Base-by-base conservation (phyloP, 1,140 invertebrate species). In the Diachasma alloeum region DNA sequence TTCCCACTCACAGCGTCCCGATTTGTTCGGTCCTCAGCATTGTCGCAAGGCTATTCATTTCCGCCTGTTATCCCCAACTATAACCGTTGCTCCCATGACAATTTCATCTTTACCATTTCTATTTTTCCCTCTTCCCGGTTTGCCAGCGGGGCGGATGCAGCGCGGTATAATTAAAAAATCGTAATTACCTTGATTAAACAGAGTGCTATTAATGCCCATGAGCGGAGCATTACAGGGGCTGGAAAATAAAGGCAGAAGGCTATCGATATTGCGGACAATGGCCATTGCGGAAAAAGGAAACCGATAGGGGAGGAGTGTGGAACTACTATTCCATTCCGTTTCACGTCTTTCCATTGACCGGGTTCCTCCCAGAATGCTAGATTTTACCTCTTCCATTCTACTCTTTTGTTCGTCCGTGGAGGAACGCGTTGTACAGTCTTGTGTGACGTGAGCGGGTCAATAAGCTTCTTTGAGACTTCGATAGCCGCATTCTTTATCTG, bases 401-500 rank as follows among this genome's bases (percentile, higher is more conserved):
- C 9, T 42, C 39, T 42, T 42, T 42, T 42, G 39, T 42, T 4
- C 4, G 10, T 19, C 2, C 44, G n/a, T 56, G 48, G 48, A 19
- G 48, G 13, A 56, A 56, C n/a, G 48, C 19, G 48, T 56, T 22
- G 19, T 56, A 56, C 19, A 56, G 48, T 56, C 19, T 56, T 15
- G 1, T 56, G 4, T 66, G 26, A 17, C 39, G 26, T 48, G 78
- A 77, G 63, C 81, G 79, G 81, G 79, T 83, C 82, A 83, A 83
- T 83, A 83, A 82, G 77, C 79, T 74, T 81, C 78, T 80, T 79
- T 83, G 56, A 69, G 75, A 72, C 77, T 22, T 26, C 24, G 31
- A 76, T 17, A 44, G 15, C 66, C 39, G 5, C 44, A 42, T 66
- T 70, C 53, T n/a, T 44, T 71, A 44, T 19, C 66, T 66, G 39